Conservation (phyloP, 2,888 invertebrate species). For the Callyntrura guangdongensis region DNA sequence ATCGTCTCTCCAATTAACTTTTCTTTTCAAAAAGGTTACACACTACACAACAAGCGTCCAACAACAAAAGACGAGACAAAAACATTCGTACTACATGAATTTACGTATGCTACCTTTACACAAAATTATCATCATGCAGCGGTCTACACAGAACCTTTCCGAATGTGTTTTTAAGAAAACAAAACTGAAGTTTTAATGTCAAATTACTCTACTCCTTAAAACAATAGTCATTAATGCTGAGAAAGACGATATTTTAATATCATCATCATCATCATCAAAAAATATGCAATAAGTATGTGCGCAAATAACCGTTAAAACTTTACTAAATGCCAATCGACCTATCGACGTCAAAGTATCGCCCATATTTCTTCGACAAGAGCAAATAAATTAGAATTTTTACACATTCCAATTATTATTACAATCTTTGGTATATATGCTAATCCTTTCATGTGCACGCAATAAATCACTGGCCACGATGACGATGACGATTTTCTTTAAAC, state of each 20-base stretch:
- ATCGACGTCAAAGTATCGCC: background rate
- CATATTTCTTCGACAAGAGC: background rate
- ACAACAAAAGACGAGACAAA: background rate
- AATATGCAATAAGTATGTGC: background rate
- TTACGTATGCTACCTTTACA: too few species aligned
- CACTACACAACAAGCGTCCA: background rate
- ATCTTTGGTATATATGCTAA: background rate
- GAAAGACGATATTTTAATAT: too few species aligned
- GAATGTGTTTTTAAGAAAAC: too few species aligned
- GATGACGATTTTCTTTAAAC: constrained; percentile 3
- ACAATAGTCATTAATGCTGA: background rate
- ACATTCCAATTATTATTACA: constrained; percentile 21
- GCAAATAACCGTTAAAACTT: background rate
- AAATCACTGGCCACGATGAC: constrained; percentile 34
- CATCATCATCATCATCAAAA: background rate
- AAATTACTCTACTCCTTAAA: background rate
- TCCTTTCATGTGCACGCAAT: constrained; percentile 30
- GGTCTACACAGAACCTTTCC: background rate
- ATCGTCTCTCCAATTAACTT: constrained; percentile 32
- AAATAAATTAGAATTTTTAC: constrained; percentile 30
- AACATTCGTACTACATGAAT: background rate
- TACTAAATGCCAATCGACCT: background rate
- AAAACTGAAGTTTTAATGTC: background rate
- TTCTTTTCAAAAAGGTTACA: constrained; percentile 39
- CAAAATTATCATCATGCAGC: background rate